Evolutionary conservation across 2,113 vertebrate genomes (phyloP).

Genomic region (Dissostichus mawsoni): DNA sequence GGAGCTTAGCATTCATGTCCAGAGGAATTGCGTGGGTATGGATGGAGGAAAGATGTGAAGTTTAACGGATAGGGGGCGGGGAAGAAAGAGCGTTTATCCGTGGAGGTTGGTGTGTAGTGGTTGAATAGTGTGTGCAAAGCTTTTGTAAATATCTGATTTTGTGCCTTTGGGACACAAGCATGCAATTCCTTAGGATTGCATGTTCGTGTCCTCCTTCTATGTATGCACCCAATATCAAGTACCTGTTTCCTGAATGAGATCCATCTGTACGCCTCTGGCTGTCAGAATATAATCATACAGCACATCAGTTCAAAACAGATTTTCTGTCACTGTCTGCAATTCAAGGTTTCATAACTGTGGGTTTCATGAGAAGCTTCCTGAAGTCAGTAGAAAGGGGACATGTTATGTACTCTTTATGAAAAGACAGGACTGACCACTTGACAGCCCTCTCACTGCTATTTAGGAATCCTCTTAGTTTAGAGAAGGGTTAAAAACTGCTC

Average conservation of each 20-base stretch:
- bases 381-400: neutral
- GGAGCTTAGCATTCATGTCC: neutral
- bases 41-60: conserved; percentile 1
- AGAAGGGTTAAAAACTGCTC: conserved; percentile 43
- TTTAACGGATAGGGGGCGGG: conserved; percentile 5
- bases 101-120: conserved; percentile 17
- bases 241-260: conserved; percentile 25
- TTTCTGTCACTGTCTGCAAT: neutral
- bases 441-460: conserved; percentile 2
- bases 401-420: neutral
- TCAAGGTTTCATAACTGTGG: neutral
- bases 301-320: conserved; percentile 33
- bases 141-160: conserved; percentile 11
- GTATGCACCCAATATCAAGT: neutral
- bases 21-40: neutral
- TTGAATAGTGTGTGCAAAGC: neutral
- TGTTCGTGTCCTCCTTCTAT: conserved; percentile 1
- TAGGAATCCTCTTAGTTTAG: conserved; percentile 32
- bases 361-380: conserved; percentile 8
- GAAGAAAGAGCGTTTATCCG: neutral
- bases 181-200: neutral
- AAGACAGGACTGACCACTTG: neutral
- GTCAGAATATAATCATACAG: conserved; percentile 38
- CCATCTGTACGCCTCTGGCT: conserved; percentile 17
- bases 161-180: neutral